Evolutionary conservation across 2,888 invertebrate genomes (phyloP).

Genomic region (Thera obeliscata): DNA sequence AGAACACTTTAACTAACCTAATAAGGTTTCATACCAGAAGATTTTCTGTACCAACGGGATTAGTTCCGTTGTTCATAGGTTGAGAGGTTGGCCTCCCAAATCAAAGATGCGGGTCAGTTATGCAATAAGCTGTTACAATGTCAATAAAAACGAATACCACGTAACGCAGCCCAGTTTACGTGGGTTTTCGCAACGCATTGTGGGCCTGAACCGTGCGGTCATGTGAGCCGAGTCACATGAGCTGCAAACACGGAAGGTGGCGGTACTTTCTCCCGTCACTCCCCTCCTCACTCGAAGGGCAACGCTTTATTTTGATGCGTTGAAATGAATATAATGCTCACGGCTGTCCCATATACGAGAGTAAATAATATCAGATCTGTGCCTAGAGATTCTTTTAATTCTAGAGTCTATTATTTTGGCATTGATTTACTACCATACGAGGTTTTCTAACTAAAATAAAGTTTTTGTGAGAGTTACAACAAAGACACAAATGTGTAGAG

Average conservation of each 20-base stretch:
- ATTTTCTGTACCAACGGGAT: conserved; percentile 3
- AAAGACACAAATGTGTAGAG: background rate
- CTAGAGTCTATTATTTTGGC: too few species aligned
- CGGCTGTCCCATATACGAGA: background rate
- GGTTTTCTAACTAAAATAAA: too few species aligned
- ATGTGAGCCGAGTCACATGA: conserved; percentile 66
- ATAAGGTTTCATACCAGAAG: background rate
- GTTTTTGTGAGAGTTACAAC: background rate
- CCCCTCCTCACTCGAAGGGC: conserved; percentile 10
- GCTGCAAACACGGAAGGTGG: conserved; percentile 63
- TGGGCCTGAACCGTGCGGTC: conserved; percentile 52
- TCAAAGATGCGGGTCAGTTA: conserved; percentile 31
- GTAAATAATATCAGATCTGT: too few species aligned
- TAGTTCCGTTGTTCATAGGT: too few species aligned
- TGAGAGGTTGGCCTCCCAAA: background rate
- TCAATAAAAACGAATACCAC: conserved; percentile 44
- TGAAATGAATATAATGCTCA: background rate
- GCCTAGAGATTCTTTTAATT: too few species aligned
- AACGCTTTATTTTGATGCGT: conserved; percentile 9
- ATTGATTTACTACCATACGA: too few species aligned
- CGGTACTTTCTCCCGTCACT: conserved; percentile 29
- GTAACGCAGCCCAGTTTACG: conserved; percentile 60
- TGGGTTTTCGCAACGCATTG: conserved; percentile 68
- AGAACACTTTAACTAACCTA: too few species aligned
- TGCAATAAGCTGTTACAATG: conserved; percentile 34